Evolutionary conservation across 2,888 invertebrate genomes (phyloP).

Genomic region (Cephus sareptanus): DNA sequence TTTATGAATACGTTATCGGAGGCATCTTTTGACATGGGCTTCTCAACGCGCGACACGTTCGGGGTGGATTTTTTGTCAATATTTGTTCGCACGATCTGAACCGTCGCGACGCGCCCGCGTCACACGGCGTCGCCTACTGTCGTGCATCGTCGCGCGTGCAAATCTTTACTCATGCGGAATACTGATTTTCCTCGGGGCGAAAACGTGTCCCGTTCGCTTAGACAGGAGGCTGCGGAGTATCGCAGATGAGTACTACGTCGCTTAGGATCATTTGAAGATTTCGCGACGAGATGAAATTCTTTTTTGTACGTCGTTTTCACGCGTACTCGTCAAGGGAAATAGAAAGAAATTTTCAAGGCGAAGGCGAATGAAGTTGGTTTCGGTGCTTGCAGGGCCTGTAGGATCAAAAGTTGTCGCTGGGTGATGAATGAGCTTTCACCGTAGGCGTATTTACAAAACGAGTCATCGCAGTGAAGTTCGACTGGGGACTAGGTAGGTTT

Average conservation of each 20-base stretch:
- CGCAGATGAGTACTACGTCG: not conserved
- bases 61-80: conserved; percentile 26
- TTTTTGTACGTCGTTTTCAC: not conserved
- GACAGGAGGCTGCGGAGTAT: not conserved
- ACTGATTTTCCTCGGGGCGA: not conserved
- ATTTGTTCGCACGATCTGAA: conserved; percentile 22
- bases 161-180: not conserved
- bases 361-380: too few relatives aligned
- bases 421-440: not conserved
- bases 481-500: not conserved
- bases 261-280: not conserved
- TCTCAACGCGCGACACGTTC: conserved; percentile 8
- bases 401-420: not conserved
- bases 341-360: too few relatives aligned
- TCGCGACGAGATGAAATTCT: not conserved
- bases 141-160: not conserved
- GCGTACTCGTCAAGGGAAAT: not conserved
- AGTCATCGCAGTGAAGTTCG: not conserved
- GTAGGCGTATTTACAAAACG: not conserved
- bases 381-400: not conserved
- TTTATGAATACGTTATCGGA: conserved; percentile 52
- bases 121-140: conserved; percentile 4
- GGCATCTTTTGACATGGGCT: conserved; percentile 36
- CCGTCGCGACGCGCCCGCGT: not conserved
- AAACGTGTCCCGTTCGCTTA: not conserved